Base-by-base conservation (phyloP, 2,888 invertebrate genomes). In the Venustoraphidia nigricollis region DNA sequence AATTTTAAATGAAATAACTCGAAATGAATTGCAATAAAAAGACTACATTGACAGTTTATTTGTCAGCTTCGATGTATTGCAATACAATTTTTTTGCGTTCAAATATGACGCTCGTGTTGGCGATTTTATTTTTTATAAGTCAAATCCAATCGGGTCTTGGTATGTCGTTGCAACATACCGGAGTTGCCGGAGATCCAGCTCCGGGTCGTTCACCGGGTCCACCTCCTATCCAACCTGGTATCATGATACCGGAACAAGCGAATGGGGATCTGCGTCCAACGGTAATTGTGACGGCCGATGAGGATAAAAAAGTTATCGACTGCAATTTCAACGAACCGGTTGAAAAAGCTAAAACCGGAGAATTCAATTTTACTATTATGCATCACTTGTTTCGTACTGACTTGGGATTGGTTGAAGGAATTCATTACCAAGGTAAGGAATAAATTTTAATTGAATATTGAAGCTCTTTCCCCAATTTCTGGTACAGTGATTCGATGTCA, bases 121-220 rank as follows among this genome's bases (percentile, higher is more conserved):
- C 27, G 6, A 27, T 27, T 6, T 27, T 27, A 27, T 27, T 27
- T 27, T 27, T 27, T 27, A 27, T 27, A 27, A 27, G 27, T 27
- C 27, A 27, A 27, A 27, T 27, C 6, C 27, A 27, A 27, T 27
- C 27, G 50, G 53, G 53, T 51, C 41, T 46, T 38, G 54, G 56
- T 9, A 55, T 57, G 53, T 55, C 58, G 34, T 50, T 60, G 38
- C 56, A 57, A 47, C 59, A 57, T 43, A 55, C 56, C 3, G 54
- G 56, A 36, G 53, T 57, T 11, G 74, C 69, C 55, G 77, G 76
- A 47, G 80, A 80, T 60, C 79, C 79, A 10, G 79, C 79, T 1
- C 80, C 79, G 1, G 79, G 79, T 8, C 67, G 80, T 38, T 79
- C 79, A 1, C 79, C 79, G 10, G 79, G 79, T 39, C 79, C 79